Evolutionary conservation across 2,113 vertebrate genomes (phyloP), one percentile per base, ranked within the genome.

Genomic region (Pseudolaguvia tuberculata): DNA sequence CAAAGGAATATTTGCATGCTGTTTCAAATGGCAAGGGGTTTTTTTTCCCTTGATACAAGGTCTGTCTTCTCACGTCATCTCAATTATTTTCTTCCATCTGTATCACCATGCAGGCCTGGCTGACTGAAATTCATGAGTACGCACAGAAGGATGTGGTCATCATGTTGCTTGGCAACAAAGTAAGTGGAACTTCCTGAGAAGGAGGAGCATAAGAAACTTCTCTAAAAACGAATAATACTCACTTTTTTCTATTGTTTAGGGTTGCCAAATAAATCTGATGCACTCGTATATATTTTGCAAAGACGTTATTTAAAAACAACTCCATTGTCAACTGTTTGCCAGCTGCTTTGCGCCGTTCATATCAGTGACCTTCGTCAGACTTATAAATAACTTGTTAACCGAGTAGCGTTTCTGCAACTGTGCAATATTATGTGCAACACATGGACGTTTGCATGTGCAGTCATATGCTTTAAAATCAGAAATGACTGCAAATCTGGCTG

Each of bases 121-220:
- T 92, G 79, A 91, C 88, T 0, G 96, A 99, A 89, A 94, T 98
- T 83, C 92, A 98, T 0, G 97, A 99, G 84, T 97, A 95, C 0
- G 95, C 97, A 81, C 94, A 97, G 88, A 94, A 93, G 89, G 94
- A 98, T 59, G 97, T 98, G 91, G 96, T 98, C 89, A 95, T 99
- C 87, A 96, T 99, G 96, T 87, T 99, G 89, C 93, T 99, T 79
- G 97, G 97, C 87, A 99, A 99, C 88, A 99, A 99, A 90, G 91
- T 92, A 83, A 89, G 89, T 80, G 76, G 81, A 80, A 86, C 86
- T 89, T 91, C 83, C 83, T 87, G 85, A 81, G 45, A 81, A 50
- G 70, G 51, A 82, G 77, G 51, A 82, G 77, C 23, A 72, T 74
- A 82, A 85, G 76, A 84, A 77, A 18, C 23, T 27, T 21, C 50